Conservation (phyloP, 2,797 vertebrate genomes). For the Distichodus sexfasciatus region DNA sequence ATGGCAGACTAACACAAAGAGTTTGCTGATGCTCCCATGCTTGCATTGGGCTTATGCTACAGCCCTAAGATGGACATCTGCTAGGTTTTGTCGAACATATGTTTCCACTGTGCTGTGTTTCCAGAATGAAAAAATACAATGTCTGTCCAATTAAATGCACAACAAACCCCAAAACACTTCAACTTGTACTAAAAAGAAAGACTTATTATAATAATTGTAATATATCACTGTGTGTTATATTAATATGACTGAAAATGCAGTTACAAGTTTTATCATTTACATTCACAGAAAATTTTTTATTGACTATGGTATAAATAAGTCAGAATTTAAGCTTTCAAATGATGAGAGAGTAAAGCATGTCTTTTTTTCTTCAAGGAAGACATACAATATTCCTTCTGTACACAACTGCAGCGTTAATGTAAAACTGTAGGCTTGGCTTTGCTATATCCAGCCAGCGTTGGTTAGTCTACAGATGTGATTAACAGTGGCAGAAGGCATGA, state of each 20-base stretch:
- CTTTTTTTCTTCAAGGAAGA: too few species aligned
- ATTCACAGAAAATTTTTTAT: not conserved
- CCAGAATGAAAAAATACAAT: constrained; percentile 54
- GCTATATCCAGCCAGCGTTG: constrained; percentile 2
- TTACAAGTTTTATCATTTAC: too few species aligned
- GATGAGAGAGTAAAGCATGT: too few species aligned
- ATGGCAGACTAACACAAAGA: constrained; percentile 46
- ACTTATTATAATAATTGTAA: constrained; percentile 16
- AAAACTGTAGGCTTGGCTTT: constrained; percentile 15
- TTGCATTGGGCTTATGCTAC: constrained; percentile 49
- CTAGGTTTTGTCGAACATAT: constrained; percentile 67
- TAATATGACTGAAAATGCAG: too few species aligned
- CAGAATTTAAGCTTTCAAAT: too few species aligned
- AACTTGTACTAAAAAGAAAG: constrained; percentile 27
- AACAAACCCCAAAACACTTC: constrained; percentile 50
- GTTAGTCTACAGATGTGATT: constrained; percentile 58
- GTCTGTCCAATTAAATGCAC: constrained; percentile 58
- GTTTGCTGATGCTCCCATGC: constrained; percentile 49
- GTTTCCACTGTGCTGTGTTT: constrained; percentile 58
- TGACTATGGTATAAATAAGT: too few species aligned
- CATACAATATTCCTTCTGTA: not conserved
- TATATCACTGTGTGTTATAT: too few species aligned
- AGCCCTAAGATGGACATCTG: constrained; percentile 70
- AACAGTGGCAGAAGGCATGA: constrained; percentile 65
- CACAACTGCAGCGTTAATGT: not conserved